Conservation (phyloP, 2,797 vertebrate genomes). For the Columba guinea region DNA sequence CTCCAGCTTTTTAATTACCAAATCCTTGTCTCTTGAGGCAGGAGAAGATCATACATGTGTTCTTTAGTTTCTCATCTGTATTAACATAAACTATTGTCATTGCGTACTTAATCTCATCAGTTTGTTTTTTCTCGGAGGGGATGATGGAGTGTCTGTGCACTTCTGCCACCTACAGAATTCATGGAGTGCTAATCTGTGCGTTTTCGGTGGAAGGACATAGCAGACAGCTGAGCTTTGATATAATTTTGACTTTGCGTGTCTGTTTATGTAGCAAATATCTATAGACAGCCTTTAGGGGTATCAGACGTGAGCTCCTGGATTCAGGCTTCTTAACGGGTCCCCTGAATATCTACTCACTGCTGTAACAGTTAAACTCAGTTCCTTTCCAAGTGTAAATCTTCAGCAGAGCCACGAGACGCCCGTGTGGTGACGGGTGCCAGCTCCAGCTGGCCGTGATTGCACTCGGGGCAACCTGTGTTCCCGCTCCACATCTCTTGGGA, state of each 20-base stretch:
- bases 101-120: background rate
- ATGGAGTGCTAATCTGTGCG: background rate
- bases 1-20: background rate
- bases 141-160: background rate
- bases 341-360: background rate
- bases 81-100: background rate
- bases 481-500: accelerated
- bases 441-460: accelerated
- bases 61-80: background rate
- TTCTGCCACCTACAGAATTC: background rate
- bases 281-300: background rate
- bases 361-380: background rate
- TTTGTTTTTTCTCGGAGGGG: background rate
- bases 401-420: background rate
- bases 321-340: background rate
- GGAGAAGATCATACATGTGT: accelerated
- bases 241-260: accelerated
- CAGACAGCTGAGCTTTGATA: background rate
- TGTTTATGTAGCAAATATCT: background rate
- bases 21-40: background rate
- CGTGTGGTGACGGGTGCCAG: accelerated
- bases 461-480: background rate
- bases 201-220: background rate
- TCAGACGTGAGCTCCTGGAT: background rate
- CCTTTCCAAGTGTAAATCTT: background rate